Percentiles rank a stretch among this genome's conserved stretches.
Conservation (phyloP, 1,140 invertebrate species). For the Drosophila repleta region DNA sequence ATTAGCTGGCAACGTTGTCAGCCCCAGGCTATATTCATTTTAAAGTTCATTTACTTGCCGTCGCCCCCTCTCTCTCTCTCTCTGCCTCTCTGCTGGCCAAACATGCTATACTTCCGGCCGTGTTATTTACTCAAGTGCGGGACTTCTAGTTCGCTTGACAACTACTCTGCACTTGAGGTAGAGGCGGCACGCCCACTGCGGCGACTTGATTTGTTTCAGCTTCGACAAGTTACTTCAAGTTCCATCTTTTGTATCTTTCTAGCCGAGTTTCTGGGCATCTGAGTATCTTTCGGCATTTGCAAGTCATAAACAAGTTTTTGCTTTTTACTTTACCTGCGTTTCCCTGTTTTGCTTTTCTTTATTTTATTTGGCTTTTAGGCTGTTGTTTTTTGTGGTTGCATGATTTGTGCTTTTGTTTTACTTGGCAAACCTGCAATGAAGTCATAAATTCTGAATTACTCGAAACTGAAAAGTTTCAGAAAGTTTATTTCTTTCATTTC, state of each 20-base stretch:
- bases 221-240: slow-evolving; percentile 37
- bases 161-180: slow-evolving; percentile 5
- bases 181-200: not conserved
- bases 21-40: slow-evolving; percentile 54
- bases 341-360: slow-evolving; percentile 29
- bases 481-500: slow-evolving; percentile 21
- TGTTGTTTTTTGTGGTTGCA: slow-evolving; percentile 30
- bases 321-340: slow-evolving; percentile 69
- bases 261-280: slow-evolving; percentile 7
- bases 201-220: slow-evolving; percentile 41
- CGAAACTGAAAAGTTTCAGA: slow-evolving; percentile 31
- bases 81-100: not conserved
- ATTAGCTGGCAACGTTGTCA: slow-evolving; percentile 54
- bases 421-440: slow-evolving; percentile 35
- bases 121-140: slow-evolving; percentile 77
- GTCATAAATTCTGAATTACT: slow-evolving; percentile 54
- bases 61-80: slow-evolving; percentile 1
- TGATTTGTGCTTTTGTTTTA: slow-evolving; percentile 45
- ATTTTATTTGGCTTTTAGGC: slow-evolving; percentile 45
- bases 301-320: slow-evolving; percentile 82
- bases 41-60: slow-evolving; percentile 78
- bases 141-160: slow-evolving; percentile 79
- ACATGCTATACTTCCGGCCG: slow-evolving; percentile 68
- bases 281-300: slow-evolving; percentile 68
- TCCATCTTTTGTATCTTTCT: slow-evolving; percentile 19